These are phyloP conservation scores for Paralvinella palmiformis DNA, from an alignment of 1,140 invertebrate genomes.

Conservation along the genomic window DNA sequence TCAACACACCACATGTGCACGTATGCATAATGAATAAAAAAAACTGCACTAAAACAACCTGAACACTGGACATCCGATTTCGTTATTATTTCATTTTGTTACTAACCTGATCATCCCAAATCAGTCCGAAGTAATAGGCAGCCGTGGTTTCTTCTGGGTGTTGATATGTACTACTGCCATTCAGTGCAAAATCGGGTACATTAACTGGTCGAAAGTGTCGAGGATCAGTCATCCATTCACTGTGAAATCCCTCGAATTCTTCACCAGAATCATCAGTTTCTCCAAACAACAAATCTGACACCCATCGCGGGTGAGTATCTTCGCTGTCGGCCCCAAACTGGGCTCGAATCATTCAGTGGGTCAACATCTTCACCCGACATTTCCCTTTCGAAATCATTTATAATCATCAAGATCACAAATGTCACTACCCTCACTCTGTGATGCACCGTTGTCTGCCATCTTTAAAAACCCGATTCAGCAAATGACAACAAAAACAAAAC, in stretches of 20 bases:
- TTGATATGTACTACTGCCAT: neutral
- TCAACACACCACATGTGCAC: no score
- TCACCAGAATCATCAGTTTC: neutral
- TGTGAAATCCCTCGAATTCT: neutral
- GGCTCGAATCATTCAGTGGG: no score
- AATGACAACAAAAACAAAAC: no score
- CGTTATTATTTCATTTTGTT: slow-evolving; percentile 1
- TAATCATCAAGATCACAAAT: no score
- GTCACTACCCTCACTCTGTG: no score
- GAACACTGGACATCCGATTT: neutral
- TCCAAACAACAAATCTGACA: neutral
- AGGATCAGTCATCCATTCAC: neutral
- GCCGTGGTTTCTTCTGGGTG: neutral
- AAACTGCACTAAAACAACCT: neutral
- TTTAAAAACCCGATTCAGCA: no score
- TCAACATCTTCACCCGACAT: no score
- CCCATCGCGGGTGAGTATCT: neutral
- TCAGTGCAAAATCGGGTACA: neutral
- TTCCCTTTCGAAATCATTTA: no score
- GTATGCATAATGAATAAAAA: no score
- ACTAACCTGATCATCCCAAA: slow-evolving; percentile 1
- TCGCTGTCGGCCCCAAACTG: neutral
- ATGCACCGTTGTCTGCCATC: no score
- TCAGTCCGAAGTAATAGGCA: slow-evolving; percentile 1
- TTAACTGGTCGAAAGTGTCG: neutral